Base-by-base conservation (phyloP, 2,797 vertebrate species). In the Periophthalmus magnuspinnatus region DNA sequence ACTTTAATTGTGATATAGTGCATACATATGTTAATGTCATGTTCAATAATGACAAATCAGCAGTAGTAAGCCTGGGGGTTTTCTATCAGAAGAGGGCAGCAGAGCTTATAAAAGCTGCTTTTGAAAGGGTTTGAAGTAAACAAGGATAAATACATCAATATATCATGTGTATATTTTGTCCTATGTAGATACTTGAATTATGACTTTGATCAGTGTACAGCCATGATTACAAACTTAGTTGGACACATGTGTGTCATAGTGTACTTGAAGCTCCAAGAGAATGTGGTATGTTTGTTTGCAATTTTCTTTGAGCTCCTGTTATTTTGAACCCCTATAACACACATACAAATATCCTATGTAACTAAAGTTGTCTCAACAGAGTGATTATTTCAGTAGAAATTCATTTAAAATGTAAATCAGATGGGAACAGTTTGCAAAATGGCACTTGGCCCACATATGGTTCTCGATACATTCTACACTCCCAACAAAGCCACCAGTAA, bases 71-170 rank as follows among this genome's bases (percentile, higher is more conserved):
- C 28, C 45, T 48, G 21, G 32, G 33, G 72, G 38, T n/a, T 67
- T 76, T 22, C 4, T 81, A 69, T 74, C 86, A 84, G 69, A 70
- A 90, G 86, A 63, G 75, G 87, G 86, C 86, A 90, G 85, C 84
- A 90, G 69, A 88, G 68, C 66, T 68, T 68, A 2, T 24, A 48
- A 28, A 57, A 57, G 13, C 5, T 57, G 24, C 24, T 74, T 71
- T 68, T 69, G 76, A 77, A 75, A 78, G 59, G 71, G 66, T 72
- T 21, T 48, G 62, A 75, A 70, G 13, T 67, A 76, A 82, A 83
- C 50, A 38, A 60, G 57, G 71, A 65, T 65, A 67, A 79, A 82
- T 70, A 81, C 28, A n/a, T 75, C 14, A 65, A 1, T 34, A 14
- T 67, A 63, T 72, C 6, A 48, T 64, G 14, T 21, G n/a, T 5